Percentiles rank a stretch among this genome's conserved stretches.
Evolutionary conservation across 2,888 invertebrate species (phyloP).

Genomic region (Sturmia bella): DNA sequence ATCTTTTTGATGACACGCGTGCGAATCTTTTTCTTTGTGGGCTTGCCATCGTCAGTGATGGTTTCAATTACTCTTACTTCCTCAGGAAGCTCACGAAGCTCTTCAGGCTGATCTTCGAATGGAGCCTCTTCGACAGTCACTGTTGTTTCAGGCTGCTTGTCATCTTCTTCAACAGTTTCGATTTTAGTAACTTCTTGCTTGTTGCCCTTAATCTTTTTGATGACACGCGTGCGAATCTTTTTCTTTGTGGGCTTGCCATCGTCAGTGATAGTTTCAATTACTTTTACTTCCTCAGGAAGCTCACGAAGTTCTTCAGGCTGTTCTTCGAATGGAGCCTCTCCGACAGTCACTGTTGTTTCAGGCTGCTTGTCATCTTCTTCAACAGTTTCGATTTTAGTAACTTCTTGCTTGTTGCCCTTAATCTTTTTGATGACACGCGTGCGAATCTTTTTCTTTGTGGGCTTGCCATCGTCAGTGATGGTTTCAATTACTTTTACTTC

Average conservation of each 20-base stretch:
- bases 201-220: constrained; percentile 54
- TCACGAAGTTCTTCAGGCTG: neutral
- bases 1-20: constrained; percentile 54
- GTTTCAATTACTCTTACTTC: constrained; percentile 50
- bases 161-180: constrained; percentile 56
- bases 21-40: constrained; percentile 58
- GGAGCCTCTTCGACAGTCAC: constrained; percentile 53
- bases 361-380: constrained; percentile 40
- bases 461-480: constrained; percentile 20
- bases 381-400: constrained; percentile 42
- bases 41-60: constrained; percentile 47
- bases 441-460: constrained; percentile 27
- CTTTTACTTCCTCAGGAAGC: constrained; percentile 16
- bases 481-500: constrained; percentile 27
- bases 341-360: constrained; percentile 39
- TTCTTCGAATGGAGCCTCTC: constrained; percentile 15
- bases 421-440: constrained; percentile 36
- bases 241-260: constrained; percentile 29
- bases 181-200: constrained; percentile 59
- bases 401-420: constrained; percentile 38
- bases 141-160: constrained; percentile 55
- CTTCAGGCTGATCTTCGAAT: constrained; percentile 31
- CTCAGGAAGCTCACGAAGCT: constrained; percentile 47
- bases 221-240: constrained; percentile 55
- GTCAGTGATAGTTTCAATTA: neutral